A percentile compares a stretch with the other conserved stretches of the same genome.
Evolutionary conservation across 2,797 vertebrate genomes (phyloP).

Genomic region (Sebastes alutus): DNA sequence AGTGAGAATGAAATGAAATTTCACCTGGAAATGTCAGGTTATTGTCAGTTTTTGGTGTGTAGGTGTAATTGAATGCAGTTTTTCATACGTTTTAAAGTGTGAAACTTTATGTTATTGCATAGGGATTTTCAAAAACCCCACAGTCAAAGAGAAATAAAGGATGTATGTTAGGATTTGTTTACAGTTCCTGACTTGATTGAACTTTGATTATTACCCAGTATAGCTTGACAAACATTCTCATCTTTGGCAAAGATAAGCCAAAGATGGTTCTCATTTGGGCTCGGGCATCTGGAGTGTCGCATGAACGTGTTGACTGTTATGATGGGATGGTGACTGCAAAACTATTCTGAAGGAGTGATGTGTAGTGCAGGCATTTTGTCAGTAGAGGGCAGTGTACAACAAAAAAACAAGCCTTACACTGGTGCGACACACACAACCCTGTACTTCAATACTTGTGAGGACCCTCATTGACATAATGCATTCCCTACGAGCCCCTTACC

Average conservation of each 20-base stretch:
- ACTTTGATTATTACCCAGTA: neutral
- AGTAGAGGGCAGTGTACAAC: conserved; percentile 48
- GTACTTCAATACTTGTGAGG: neutral
- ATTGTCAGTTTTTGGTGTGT: too few relatives aligned
- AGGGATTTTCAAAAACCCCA: neutral
- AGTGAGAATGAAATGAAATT: too few relatives aligned
- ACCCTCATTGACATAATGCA: neutral
- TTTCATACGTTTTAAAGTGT: neutral
- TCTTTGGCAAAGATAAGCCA: neutral
- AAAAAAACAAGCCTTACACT: neutral
- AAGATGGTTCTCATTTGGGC: neutral
- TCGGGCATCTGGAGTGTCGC: neutral
- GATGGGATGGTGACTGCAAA: neutral
- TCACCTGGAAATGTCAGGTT: too few relatives aligned
- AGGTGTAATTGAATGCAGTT: neutral
- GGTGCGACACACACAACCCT: neutral
- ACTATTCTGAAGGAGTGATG: neutral
- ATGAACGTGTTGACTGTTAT: neutral
- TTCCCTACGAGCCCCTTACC: neutral
- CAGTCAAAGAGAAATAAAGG: neutral
- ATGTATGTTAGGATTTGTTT: neutral
- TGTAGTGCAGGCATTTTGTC: neutral
- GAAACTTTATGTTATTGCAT: neutral
- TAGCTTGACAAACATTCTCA: neutral
- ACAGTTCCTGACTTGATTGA: neutral